Conservation (phyloP, 2,113 vertebrate species). For the Misgurnus mizolepis region DNA sequence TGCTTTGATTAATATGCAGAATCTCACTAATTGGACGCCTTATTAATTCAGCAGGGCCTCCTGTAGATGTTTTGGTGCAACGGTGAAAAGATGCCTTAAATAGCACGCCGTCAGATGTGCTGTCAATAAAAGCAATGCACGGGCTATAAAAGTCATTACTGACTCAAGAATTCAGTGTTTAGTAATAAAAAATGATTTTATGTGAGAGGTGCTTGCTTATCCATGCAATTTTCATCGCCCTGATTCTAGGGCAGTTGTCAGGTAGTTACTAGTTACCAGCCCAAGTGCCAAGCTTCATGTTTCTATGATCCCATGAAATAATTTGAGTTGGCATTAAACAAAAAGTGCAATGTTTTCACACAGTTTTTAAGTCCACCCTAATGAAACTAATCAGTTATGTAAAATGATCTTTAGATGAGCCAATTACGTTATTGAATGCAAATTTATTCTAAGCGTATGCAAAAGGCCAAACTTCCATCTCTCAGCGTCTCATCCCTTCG, state of each 20-base stretch:
- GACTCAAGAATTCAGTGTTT: not conserved
- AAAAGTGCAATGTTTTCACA: too few species aligned
- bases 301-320: too few species aligned
- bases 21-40: slow-evolving; percentile 50
- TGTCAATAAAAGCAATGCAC: not conserved
- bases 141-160: not conserved
- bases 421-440: slow-evolving; percentile 38
- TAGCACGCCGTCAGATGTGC: not conserved
- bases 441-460: slow-evolving; percentile 46
- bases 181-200: not conserved
- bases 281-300: too few species aligned
- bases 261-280: too few species aligned
- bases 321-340: too few species aligned
- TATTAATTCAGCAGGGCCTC: slow-evolving; percentile 51
- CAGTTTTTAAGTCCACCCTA: not conserved
- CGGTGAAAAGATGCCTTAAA: slow-evolving; percentile 14
- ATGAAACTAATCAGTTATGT: slow-evolving; percentile 24
- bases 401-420: slow-evolving; percentile 18
- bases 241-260: not conserved
- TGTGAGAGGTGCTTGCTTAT: too few species aligned
- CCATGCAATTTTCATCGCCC: not conserved
- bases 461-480: slow-evolving; percentile 25
- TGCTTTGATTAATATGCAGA: slow-evolving; percentile 54
- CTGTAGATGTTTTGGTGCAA: slow-evolving; percentile 32
- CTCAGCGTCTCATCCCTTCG: slow-evolving; percentile 21